phyloP scores from a whole-genome alignment of 2,113 vertebrate genomes.

The Spilogale gracilis region DNA sequence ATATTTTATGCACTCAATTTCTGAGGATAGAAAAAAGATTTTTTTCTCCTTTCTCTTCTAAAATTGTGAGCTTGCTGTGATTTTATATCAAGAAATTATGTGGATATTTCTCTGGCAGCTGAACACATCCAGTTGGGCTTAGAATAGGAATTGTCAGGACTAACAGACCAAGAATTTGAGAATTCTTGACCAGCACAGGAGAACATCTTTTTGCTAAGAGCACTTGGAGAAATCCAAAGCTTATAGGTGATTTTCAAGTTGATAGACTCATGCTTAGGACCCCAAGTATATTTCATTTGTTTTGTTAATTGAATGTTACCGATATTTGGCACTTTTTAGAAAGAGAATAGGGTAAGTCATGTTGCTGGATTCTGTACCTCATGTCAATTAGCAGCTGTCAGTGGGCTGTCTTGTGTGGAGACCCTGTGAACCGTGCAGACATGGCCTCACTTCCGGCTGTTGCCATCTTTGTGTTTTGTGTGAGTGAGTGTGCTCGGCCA shows the following conservation, averaged over 20 bases:
- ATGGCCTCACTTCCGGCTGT: not conserved
- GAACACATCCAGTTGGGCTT: not conserved
- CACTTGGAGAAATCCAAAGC: not conserved
- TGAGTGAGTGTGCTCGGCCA: too few relatives aligned
- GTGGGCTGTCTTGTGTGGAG: not conserved
- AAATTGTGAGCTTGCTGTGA: not conserved
- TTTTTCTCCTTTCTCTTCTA: not conserved
- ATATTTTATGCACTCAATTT: not conserved
- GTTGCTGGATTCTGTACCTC: not conserved
- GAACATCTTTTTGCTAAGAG: not conserved
- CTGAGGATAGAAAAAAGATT: not conserved
- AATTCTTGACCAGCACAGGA: not conserved
- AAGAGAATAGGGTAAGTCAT: not conserved
- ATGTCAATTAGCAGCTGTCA: not conserved
- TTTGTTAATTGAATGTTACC: not conserved
- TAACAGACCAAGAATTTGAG: not conserved
- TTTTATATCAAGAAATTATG: constrained; percentile 26
- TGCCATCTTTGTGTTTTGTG: not conserved
- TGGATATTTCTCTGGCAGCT: not conserved
- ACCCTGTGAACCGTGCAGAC: not conserved
- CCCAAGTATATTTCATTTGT: not conserved
- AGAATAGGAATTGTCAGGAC: not conserved
- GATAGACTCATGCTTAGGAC: not conserved
- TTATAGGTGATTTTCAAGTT: not conserved
- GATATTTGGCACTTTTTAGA: not conserved